These are phyloP conservation scores for Circaetus gallicus DNA, from an alignment of 2,113 vertebrate genomes.

Conservation along the genomic window DNA sequence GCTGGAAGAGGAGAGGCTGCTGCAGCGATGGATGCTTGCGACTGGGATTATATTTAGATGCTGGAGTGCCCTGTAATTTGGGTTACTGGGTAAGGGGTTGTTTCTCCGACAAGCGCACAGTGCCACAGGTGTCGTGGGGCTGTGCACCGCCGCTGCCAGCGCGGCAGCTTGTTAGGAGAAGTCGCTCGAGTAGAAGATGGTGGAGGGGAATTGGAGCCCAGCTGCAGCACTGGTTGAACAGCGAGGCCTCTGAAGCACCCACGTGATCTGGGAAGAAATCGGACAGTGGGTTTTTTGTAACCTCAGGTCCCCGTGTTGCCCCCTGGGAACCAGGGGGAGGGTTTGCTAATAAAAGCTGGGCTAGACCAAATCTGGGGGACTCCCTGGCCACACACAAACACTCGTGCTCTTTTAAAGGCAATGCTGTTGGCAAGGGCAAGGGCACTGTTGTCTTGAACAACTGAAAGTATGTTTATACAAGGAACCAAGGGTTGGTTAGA, in stretches of 20 bases:
- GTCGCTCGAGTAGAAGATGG: neutral
- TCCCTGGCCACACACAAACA: neutral
- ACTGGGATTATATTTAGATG: neutral
- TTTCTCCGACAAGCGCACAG: neutral
- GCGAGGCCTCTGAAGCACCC: neutral
- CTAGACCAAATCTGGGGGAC: neutral
- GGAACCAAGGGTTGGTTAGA: neutral
- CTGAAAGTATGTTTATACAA: neutral
- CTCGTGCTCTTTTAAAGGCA: neutral
- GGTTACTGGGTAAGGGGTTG: neutral
- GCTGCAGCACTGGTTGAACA: neutral
- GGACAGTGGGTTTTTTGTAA: neutral
- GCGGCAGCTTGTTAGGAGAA: neutral
- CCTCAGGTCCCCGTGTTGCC: no score
- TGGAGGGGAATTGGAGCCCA: neutral
- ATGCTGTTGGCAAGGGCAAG: neutral
- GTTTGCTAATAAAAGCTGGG: neutral
- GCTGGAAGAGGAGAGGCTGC: neutral
- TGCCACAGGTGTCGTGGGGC: neutral
- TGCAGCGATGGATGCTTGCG: fast-evolving
- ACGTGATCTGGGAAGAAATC: fast-evolving
- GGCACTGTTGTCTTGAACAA: neutral
- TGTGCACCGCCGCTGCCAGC: neutral
- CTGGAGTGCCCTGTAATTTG: neutral
- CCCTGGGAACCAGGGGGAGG: neutral